Conservation (phyloP, 2,113 vertebrate genomes). For the Tautogolabrus adspersus region DNA sequence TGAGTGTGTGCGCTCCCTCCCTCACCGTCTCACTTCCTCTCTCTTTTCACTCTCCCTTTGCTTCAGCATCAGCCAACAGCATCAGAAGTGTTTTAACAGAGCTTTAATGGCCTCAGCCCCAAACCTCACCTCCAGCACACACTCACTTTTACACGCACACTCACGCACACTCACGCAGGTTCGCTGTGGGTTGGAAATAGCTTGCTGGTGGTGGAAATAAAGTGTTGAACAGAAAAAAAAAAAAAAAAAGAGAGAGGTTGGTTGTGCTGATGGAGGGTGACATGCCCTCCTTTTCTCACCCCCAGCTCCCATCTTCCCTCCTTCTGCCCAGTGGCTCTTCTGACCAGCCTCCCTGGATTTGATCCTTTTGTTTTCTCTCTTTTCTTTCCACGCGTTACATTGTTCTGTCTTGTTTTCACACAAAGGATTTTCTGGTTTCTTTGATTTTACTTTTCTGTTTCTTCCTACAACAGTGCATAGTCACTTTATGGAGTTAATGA, state of each 20-base stretch:
- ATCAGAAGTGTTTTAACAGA: constrained; percentile 99
- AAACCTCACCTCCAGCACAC: constrained; percentile 81
- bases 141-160: background rate
- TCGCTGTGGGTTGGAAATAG: constrained; percentile 87
- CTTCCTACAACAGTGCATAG: background rate
- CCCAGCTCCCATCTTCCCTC: constrained; percentile 35
- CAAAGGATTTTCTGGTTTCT: background rate
- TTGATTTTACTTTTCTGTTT: background rate
- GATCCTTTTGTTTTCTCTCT: constrained; percentile 14
- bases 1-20: constrained; percentile 71
- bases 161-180: background rate
- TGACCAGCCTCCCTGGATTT: constrained; percentile 30
- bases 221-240: constrained; percentile 61
- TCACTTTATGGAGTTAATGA: background rate
- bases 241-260: constrained; percentile 32
- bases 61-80: constrained; percentile 90
- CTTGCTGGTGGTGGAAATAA: constrained; percentile 83
- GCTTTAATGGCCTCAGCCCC: constrained; percentile 96
- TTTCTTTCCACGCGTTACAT: background rate
- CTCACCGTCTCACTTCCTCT: constrained; percentile 63
- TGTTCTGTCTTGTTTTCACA: constrained; percentile 6
- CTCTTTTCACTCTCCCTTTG: constrained; percentile 65
- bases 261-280: constrained; percentile 83
- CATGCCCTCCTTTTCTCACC: constrained; percentile 87
- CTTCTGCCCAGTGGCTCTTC: constrained; percentile 14